A percentile compares a stretch with the other conserved stretches of the same genome.
These are phyloP conservation scores for Dermatophagoides farinae DNA, from an alignment of 1,140 invertebrate species.

Conservation along the genomic window DNA sequence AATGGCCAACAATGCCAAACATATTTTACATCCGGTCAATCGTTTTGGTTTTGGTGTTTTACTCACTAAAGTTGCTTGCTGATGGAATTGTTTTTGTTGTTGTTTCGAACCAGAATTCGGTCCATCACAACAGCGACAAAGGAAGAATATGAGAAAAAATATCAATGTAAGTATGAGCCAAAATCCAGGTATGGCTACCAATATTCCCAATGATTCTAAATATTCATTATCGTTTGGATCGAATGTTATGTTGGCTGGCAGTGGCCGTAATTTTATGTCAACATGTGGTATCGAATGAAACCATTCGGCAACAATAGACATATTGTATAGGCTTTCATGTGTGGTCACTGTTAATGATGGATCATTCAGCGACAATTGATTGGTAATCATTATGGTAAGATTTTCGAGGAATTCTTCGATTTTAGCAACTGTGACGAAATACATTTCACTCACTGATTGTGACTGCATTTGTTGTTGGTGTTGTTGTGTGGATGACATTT, in stretches of 20 bases:
- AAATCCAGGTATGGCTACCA: conserved; percentile 67
- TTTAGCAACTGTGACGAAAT: not conserved
- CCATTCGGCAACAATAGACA: conserved; percentile 55
- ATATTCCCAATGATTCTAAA: conserved; percentile 51
- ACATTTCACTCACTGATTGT: not conserved
- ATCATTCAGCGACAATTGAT: conserved; percentile 1
- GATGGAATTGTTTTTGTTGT: conserved; percentile 1
- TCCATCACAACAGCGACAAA: conserved; percentile 78
- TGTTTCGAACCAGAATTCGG: conserved; percentile 21
- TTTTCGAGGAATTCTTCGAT: not conserved
- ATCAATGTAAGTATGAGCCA: conserved; percentile 70
- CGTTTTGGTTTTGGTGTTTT: conserved; percentile 11
- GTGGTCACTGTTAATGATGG: not conserved
- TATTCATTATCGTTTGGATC: conserved; percentile 66
- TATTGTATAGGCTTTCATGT: conserved; percentile 24
- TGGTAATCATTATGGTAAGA: not conserved
- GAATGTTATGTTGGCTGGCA: conserved; percentile 57
- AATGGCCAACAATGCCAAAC: conserved; percentile 14
- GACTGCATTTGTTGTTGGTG: too few relatives aligned
- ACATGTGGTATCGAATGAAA: conserved; percentile 49
- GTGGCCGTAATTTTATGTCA: conserved; percentile 53
- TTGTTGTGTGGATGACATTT: too few relatives aligned
- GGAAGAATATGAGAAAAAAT: conserved; percentile 63
- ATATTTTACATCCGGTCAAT: conserved; percentile 11
- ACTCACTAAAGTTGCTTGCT: not conserved